Evolutionary conservation across 2,797 vertebrate genomes (phyloP), one percentile per base, ranked within the genome.

Genomic region (Pseudomugil tenellus): DNA sequence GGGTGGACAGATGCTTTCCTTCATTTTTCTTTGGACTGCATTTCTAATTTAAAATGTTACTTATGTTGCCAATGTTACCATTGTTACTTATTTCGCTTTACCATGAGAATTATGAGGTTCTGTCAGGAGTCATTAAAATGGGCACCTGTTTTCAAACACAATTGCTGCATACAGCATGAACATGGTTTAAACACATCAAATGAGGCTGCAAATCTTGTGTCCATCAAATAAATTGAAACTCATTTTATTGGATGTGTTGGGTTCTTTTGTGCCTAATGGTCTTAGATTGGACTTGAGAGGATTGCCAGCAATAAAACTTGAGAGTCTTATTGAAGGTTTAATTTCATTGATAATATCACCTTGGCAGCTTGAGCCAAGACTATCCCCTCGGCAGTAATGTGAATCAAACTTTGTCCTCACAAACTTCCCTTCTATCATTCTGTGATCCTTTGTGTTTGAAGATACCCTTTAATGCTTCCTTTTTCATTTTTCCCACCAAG

Each of bases 291-390:
- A 58, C 77, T 78, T 58, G 29, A 71, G 84, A 86, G 85, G 80
- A 84, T 72, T 79, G 72, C 41, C 51, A 25, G 83, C 72, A 85
- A 79, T 87, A 87, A 85, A 60, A 59, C 74, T 43, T 54, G 65
- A 0, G 28, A 74, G 70, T 83, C 73, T 52, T 46, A n/a, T n/a
- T n/a, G 54, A 80, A 79, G 76, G 70, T 84, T 90, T 87, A 73
- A 85, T 88, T 88, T 85, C 60, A 84, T 77, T 89, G 83, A 89
- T 88, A 76, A 70, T 81, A 87, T 86, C 80, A 83, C 77, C 76
- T 85, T 58, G 51, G 80, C 32, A 67, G 65, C 62, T 71, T 65
- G 70, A 77, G 76, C 58, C 49, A 58, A 85, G 73, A 67, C 63
- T 39, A 68, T 67, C 55, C 55, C 51, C 55, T 54, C 12, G 3